Evolutionary conservation across 2,888 invertebrate species (phyloP).

Genomic region (Achlya flavicornis): DNA sequence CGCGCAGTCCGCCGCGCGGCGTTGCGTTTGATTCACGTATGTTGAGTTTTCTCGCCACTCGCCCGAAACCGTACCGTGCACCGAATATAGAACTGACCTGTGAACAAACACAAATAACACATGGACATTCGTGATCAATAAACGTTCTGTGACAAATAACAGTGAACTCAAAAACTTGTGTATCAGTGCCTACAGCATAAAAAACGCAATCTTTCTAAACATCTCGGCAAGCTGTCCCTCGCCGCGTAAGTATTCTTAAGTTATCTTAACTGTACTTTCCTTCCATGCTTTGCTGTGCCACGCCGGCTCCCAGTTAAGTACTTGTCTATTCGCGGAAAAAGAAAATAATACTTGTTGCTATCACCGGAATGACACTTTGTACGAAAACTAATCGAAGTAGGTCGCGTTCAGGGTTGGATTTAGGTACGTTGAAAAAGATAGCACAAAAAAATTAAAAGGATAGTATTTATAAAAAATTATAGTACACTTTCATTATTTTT

Average conservation of each 20-base stretch:
- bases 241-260: conserved; percentile 72
- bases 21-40: conserved; percentile 43
- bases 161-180: conserved; percentile 60
- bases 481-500: no score
- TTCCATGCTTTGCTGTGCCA: conserved; percentile 63
- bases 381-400: conserved; percentile 47
- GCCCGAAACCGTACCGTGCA: conserved; percentile 32
- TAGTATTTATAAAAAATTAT: no score
- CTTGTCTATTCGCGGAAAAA: conserved; percentile 69
- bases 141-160: conserved; percentile 52
- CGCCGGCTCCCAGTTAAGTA: conserved; percentile 51
- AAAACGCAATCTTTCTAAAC: conserved; percentile 56
- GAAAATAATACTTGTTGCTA: conserved; percentile 21
- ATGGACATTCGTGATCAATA: conserved; percentile 47
- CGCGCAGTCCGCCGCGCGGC: conserved; percentile 66
- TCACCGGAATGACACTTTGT: conserved; percentile 42
- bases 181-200: conserved; percentile 49
- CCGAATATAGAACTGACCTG: conserved; percentile 59
- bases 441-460: no score
- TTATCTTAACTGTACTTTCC: conserved; percentile 78
- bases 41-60: conserved; percentile 18
- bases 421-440: no score
- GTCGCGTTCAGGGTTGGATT: no score
- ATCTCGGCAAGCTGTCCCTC: conserved; percentile 51
- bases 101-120: conserved; percentile 56